Conservation (phyloP, 2,797 vertebrate species). For the Parauchenoglanis ngamensis region DNA sequence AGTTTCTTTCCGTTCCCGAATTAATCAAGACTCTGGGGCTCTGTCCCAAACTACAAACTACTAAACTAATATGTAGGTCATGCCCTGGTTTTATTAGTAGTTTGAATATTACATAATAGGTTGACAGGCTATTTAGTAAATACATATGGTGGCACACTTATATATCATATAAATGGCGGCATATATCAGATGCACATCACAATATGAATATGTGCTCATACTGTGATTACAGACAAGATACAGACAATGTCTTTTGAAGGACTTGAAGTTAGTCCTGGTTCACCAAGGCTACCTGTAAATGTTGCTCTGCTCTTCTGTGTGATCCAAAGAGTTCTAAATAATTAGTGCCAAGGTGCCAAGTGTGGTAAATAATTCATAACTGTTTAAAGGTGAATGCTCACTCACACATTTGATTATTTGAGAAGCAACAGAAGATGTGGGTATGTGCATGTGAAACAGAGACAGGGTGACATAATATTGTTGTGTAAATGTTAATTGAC, state of each 20-base stretch:
- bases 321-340: slow-evolving; percentile 26
- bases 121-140: not conserved
- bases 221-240: not conserved
- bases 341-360: slow-evolving; percentile 14
- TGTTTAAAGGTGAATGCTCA: slow-evolving; percentile 39
- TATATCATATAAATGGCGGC: not conserved
- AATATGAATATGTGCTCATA: not conserved
- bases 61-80: not conserved
- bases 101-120: not conserved
- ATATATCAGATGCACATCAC: not conserved
- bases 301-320: not conserved
- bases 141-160: not conserved
- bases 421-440: slow-evolving; percentile 8
- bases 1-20: not conserved
- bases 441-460: not conserved
- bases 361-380: slow-evolving; percentile 44
- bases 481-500: slow-evolving; percentile 35
- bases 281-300: not conserved
- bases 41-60: not conserved
- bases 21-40: not conserved
- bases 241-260: slow-evolving; percentile 2
- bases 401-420: slow-evolving; percentile 40
- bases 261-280: not conserved
- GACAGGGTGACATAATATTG: slow-evolving; percentile 7
- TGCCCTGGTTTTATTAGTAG: not conserved